These are phyloP conservation scores for Propithecus coquereli DNA, from an alignment of 2,113 vertebrate genomes.

Conservation along the genomic window DNA sequence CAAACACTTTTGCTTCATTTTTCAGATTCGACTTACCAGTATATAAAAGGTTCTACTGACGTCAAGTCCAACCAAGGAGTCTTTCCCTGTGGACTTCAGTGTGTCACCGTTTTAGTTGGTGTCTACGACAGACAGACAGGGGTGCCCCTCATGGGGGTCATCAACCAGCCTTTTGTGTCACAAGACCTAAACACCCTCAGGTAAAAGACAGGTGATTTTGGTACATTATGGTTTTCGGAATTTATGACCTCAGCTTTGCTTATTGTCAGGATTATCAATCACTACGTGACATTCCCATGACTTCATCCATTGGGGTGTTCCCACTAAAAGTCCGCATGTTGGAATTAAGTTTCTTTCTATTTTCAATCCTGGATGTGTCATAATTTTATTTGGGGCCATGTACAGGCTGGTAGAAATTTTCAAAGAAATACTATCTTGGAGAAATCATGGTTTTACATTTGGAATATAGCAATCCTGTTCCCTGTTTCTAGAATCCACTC, in stretches of 20 bases:
- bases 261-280: neutral
- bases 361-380: neutral
- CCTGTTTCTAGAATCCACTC: neutral
- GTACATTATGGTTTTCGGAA: neutral
- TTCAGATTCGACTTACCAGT: conserved; percentile 91
- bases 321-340: neutral
- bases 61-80: conserved; percentile 80
- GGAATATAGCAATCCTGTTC: neutral
- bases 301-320: neutral
- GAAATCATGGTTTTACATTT: neutral
- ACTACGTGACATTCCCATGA: neutral
- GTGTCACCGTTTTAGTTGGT: conserved; percentile 89
- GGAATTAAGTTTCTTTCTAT: neutral
- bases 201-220: conserved; percentile 40
- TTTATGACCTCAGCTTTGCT: neutral
- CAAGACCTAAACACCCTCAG: conserved; percentile 79
- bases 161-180: conserved; percentile 90
- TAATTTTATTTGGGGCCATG: neutral
- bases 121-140: conserved; percentile 87
- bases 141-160: conserved; percentile 90
- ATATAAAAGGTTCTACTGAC: conserved; percentile 88
- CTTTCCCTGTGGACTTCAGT: conserved; percentile 88
- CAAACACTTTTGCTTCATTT: conserved; percentile 4
- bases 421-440: neutral
- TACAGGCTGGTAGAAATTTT: neutral